phyloP scores from a whole-genome alignment of 2,113 vertebrate genomes.

The Perognathus longimembris region DNA sequence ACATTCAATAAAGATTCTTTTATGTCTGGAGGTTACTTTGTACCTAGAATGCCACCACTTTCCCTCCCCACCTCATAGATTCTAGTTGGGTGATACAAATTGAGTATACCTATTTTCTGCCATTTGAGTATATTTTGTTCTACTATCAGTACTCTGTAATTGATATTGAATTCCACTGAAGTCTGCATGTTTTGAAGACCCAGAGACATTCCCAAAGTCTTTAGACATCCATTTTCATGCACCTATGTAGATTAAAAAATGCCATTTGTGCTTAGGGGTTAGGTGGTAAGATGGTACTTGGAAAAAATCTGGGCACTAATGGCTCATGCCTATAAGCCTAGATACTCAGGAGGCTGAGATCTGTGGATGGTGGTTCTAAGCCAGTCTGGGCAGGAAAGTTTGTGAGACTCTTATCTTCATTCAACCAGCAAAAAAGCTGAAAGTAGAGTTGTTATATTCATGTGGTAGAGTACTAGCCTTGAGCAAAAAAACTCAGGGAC shows the following conservation, averaged over 20 bases:
- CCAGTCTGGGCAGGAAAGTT: no score
- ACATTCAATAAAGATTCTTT: background rate
- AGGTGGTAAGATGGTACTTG: background rate
- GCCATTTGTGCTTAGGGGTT: background rate
- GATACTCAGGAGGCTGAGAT: no score
- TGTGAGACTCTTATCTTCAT: no score
- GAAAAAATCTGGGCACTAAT: background rate
- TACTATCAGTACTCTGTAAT: background rate
- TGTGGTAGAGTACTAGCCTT: no score
- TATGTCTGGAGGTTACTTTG: background rate
- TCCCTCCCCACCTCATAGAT: background rate
- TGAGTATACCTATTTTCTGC: background rate
- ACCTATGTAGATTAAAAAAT: background rate
- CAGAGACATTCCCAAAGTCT: background rate
- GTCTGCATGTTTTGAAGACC: background rate
- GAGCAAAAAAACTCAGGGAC: no score
- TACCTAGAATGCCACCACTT: background rate
- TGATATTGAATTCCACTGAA: background rate
- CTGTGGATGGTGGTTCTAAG: no score
- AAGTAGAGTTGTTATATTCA: no score
- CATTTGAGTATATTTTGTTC: background rate
- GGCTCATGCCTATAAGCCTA: no score
- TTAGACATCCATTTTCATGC: background rate
- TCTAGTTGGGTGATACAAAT: slow-evolving; percentile 3
- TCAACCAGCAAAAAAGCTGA: no score